These are phyloP conservation scores for Xiphophorus maculatus DNA, from an alignment of 2,113 vertebrate genomes.

Conservation along the genomic window DNA sequence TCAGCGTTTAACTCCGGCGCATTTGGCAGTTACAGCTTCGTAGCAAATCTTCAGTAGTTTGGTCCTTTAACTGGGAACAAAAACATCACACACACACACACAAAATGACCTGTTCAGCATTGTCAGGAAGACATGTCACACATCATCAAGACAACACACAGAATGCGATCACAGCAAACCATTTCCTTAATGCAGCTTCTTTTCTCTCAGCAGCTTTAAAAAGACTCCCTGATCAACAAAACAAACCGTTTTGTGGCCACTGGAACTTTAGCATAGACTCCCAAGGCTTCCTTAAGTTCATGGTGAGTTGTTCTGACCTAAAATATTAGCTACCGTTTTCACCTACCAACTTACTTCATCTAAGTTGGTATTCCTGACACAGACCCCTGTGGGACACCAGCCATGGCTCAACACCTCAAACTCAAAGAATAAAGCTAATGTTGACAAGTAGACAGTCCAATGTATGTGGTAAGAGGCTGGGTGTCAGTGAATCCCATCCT, in stretches of 20 bases:
- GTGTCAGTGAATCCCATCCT: conserved; percentile 81
- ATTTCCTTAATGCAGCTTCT: background rate
- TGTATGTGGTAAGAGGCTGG: conserved; percentile 36
- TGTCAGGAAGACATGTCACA: conserved; percentile 7
- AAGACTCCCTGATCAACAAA: conserved; percentile 2
- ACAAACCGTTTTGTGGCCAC: background rate
- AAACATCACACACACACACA: conserved; percentile 5
- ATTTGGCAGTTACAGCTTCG: conserved; percentile 60
- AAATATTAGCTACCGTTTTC: conserved; percentile 12
- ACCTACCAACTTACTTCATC: background rate
- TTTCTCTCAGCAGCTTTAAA: conserved; percentile 15
- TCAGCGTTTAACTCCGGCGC: background rate
- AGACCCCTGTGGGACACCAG: background rate
- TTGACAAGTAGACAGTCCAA: conserved; percentile 4
- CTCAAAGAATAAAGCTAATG: background rate
- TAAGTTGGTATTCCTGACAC: conserved; percentile 22
- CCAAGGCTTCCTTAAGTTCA: background rate
- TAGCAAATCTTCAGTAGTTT: conserved; percentile 42
- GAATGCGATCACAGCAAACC: conserved; percentile 32
- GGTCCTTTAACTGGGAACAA: conserved; percentile 35
- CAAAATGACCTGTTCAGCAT: conserved; percentile 6
- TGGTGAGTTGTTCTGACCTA: conserved; percentile 13
- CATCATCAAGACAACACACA: background rate
- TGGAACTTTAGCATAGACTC: background rate
- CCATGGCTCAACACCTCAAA: background rate